Conservation (phyloP, 1,140 invertebrate species). For the Saxidomus purpurata region DNA sequence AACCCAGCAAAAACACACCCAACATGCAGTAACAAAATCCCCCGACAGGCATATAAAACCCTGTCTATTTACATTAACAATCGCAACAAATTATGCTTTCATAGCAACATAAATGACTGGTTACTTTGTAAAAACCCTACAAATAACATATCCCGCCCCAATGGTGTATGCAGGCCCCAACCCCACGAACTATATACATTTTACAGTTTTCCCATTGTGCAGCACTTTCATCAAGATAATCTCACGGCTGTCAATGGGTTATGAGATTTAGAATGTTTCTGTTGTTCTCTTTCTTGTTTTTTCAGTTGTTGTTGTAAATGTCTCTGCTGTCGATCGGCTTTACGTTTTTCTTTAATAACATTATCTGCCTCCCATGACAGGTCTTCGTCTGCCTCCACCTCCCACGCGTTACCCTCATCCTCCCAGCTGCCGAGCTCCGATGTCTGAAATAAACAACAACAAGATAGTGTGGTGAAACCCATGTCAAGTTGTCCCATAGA, state of each 20-base stretch:
- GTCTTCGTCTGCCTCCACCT: conserved; percentile 71
- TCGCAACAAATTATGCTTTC: too few relatives aligned
- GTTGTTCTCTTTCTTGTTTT: conserved; percentile 74
- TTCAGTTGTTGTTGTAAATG: conserved; percentile 74
- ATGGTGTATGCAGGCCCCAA: too few relatives aligned
- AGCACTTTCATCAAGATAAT: conserved; percentile 36
- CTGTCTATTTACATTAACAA: too few relatives aligned
- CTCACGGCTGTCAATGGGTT: conserved; percentile 39
- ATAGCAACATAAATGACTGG: too few relatives aligned
- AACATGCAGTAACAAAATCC: too few relatives aligned
- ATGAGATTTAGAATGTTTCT: conserved; percentile 21
- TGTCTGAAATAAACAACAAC: conserved; percentile 62
- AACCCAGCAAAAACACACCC: too few relatives aligned
- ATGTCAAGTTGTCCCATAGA: too few relatives aligned
- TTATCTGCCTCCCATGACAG: conserved; percentile 79
- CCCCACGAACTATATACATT: too few relatives aligned
- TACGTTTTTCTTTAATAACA: conserved; percentile 75
- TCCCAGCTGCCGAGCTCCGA: conserved; percentile 80
- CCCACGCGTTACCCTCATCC: conserved; percentile 75
- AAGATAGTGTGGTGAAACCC: background rate
- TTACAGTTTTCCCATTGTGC: too few relatives aligned
- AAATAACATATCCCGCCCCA: too few relatives aligned
- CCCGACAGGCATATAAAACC: too few relatives aligned
- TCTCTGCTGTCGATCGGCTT: conserved; percentile 72
- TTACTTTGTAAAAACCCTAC: too few relatives aligned